phyloP scores from a whole-genome alignment of 92 coral and sea anemone genomes.

The Phenganax subtilis region DNA sequence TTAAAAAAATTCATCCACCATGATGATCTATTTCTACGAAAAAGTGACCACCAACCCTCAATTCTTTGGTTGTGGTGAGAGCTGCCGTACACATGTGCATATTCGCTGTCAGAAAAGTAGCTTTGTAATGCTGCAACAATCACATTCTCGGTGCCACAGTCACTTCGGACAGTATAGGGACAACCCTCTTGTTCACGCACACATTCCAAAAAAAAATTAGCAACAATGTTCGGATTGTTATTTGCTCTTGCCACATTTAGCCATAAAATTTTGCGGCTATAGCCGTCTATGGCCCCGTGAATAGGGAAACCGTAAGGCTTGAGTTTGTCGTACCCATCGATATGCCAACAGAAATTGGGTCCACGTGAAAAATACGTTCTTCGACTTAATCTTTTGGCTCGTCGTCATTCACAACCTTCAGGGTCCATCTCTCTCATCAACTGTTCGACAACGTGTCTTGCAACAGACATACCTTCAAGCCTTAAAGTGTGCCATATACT shows the following conservation, averaged over 20 bases:
- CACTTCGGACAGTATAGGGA: background rate
- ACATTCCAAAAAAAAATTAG: background rate
- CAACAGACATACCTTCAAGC: constrained; percentile 39
- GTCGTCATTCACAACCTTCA: constrained; percentile 50
- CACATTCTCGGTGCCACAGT: constrained; percentile 1
- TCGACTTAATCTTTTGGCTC: constrained; percentile 42
- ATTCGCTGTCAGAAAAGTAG: constrained; percentile 5
- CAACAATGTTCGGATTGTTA: background rate
- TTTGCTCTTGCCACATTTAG: background rate
- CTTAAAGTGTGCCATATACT: constrained; percentile 50
- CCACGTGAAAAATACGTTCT: constrained; percentile 31
- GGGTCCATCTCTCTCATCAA: constrained; percentile 51
- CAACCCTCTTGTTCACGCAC: background rate
- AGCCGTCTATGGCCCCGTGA: background rate
- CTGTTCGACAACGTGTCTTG: constrained; percentile 45
- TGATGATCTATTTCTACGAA: background rate
- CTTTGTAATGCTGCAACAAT: background rate
- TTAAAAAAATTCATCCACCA: constrained; percentile 7
- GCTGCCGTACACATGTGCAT: constrained; percentile 1
- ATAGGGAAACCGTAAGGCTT: background rate
- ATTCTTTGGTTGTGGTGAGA: constrained; percentile 10
- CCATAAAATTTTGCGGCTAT: background rate
- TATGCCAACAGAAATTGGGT: too few relatives aligned
- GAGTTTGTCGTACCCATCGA: constrained; percentile 27
- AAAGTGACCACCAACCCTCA: constrained; percentile 4